These are phyloP conservation scores for Sclerodermus sp. DNA, from an alignment of 2,888 invertebrate genomes.

Conservation along the genomic window DNA sequence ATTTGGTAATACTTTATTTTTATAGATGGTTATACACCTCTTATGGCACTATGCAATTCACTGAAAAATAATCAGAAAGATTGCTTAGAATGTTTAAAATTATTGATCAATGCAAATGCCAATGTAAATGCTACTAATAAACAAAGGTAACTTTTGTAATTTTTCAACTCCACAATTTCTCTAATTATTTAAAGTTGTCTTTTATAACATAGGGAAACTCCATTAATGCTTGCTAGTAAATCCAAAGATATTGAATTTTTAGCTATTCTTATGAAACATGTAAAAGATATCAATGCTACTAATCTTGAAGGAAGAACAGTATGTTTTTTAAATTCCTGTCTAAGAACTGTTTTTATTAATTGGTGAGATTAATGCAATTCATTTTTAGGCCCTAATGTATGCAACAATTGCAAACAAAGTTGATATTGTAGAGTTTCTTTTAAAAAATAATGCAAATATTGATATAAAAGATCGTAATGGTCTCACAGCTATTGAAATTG, in stretches of 20 bases:
- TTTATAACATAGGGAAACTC: conserved; percentile 62
- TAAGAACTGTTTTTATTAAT: too few species aligned
- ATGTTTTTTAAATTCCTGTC: conserved; percentile 26
- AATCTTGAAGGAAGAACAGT: conserved; percentile 69
- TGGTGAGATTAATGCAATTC: neutral
- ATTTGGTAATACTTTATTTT: conserved; percentile 1
- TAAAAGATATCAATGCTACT: conserved; percentile 62
- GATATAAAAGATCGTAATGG: conserved; percentile 60
- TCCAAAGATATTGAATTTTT: conserved; percentile 62
- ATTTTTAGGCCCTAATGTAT: conserved; percentile 65
- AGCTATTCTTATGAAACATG: conserved; percentile 60
- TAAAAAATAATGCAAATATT: conserved; percentile 61
- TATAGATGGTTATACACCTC: conserved; percentile 66
- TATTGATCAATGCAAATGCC: conserved; percentile 61
- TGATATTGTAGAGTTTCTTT: conserved; percentile 62
- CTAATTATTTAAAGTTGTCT: conserved; percentile 1
- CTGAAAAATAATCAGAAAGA: conserved; percentile 55
- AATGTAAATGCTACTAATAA: conserved; percentile 63
- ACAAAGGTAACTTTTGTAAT: conserved; percentile 32
- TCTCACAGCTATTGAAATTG: conserved; percentile 62
- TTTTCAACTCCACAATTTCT: neutral
- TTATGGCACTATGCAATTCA: conserved; percentile 67
- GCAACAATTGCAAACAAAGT: conserved; percentile 63
- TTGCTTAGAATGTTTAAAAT: conserved; percentile 59
- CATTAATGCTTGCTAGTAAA: conserved; percentile 67